Evolutionary conservation across 2,888 invertebrate species (phyloP).

Genomic region (Notodonta ziczac): DNA sequence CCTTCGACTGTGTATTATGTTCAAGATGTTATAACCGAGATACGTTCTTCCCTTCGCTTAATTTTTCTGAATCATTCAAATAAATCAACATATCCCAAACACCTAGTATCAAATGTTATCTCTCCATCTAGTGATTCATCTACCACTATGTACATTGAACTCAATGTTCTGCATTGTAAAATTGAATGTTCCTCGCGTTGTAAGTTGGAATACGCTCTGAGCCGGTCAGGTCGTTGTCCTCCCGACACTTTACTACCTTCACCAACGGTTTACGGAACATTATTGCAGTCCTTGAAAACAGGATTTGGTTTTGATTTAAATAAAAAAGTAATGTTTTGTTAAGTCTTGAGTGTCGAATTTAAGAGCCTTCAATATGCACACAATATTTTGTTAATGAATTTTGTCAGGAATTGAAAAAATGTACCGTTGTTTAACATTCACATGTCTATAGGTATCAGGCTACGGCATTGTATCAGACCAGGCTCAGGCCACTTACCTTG

Average conservation of each 20-base stretch:
- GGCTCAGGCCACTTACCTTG: conserved; percentile 35
- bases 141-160: conserved; percentile 63
- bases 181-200: conserved; percentile 69
- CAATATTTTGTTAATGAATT: conserved; percentile 29
- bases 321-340: conserved; percentile 28
- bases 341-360: conserved; percentile 23
- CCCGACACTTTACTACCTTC: conserved; percentile 74
- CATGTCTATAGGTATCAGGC: conserved; percentile 19
- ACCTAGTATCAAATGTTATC: conserved; percentile 58
- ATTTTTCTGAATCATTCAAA: conserved; percentile 27
- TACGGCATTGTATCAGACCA: neutral
- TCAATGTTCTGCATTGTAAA: conserved; percentile 69
- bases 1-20: conserved; percentile 19
- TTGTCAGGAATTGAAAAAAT: conserved; percentile 31
- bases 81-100: conserved; percentile 41
- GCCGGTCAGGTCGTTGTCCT: conserved; percentile 78
- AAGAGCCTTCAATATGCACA: conserved; percentile 20
- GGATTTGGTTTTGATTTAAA: conserved; percentile 60
- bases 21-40: conserved; percentile 13
- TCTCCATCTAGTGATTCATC: conserved; percentile 67
- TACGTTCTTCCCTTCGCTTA: conserved; percentile 13
- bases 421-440: conserved; percentile 36
- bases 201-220: conserved; percentile 75
- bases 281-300: conserved; percentile 76
- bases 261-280: conserved; percentile 74